Conservation (phyloP, 92 coral and sea anemone genomes). For the Bergia puertoricense region DNA sequence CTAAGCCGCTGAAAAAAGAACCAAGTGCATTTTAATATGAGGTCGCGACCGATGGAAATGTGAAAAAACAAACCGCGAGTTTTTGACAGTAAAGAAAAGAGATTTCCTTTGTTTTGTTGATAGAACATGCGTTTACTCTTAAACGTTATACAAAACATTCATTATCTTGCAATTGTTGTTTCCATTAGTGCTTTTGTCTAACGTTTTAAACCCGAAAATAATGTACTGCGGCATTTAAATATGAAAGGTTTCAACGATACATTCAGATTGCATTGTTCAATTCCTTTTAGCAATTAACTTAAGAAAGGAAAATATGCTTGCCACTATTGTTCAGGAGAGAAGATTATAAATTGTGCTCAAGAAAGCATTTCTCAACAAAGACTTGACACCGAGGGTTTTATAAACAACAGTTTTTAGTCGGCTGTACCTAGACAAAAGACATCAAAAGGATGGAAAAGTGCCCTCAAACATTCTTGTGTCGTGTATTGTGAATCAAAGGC, state of each 20-base stretch:
- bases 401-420: conserved; percentile 25
- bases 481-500: background rate
- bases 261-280: conserved; percentile 51
- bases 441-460: conserved; percentile 14
- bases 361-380: conserved; percentile 52
- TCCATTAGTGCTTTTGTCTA: conserved; percentile 67
- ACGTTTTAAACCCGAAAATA: conserved; percentile 50
- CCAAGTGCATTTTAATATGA: conserved; percentile 6
- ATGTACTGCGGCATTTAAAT: conserved; percentile 55
- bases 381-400: conserved; percentile 33
- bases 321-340: conserved; percentile 48
- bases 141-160: conserved; percentile 42
- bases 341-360: conserved; percentile 22
- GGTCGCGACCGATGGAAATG: conserved; percentile 29
- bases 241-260: conserved; percentile 57
- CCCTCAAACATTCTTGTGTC: conserved; percentile 9
- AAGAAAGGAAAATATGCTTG: conserved; percentile 47
- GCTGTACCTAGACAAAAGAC: background rate
- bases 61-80: conserved; percentile 25
- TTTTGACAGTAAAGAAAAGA: conserved; percentile 18
- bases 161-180: conserved; percentile 32
- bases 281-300: conserved; percentile 69
- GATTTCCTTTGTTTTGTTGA: conserved; percentile 24
- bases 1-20: conserved; percentile 34
- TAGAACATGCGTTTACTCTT: conserved; percentile 8